Evolutionary conservation across 2,797 vertebrate species (phyloP), one percentile per base, ranked within the genome.

Genomic region (Onychomys arenicola): DNA sequence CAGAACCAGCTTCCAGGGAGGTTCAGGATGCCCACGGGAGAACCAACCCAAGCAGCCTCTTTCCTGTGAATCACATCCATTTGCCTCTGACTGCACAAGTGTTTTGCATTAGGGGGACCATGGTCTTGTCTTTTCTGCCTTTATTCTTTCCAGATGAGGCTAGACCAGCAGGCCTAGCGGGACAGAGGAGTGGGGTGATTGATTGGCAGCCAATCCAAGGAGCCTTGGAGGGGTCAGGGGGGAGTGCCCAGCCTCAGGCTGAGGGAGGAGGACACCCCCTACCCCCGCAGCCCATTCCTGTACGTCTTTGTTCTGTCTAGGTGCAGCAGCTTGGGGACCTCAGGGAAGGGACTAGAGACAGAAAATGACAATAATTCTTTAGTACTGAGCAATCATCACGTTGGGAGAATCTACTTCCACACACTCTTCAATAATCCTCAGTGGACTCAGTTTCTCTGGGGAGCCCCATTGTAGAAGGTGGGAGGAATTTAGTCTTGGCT

Each of bases 71-170:
- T 93, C 94, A 61, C 14, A 2, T 57, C 73, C 61, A 27, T 37
- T 82, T 75, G 78, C 93, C 88, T 82, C 89, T 11, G 32, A 55
- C 61, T 17, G 7, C 93, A 94, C 92, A 71, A 85, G 37, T 90
- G 96, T 96, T 95, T 96, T 93, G 90, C 97, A 91, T 96, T 96
- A 97, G 90, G 59, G 82, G 27, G 29, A 69, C 89, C 78, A 1
- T 1, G 25, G 75, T 16, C 40, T 76, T 86, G 21, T 61, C 87
- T 91, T 27, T 55, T 84, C 87, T 43, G 94, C 63, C 65, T 97
- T 89, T 87, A 93, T 95, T 97, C 93, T 82, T 97, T 94, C 97
- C 95, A 93, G 90, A 96, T 94, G 95, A 88, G 80, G 27, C 21
- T 17, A 40, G 55, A 69, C 63, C 17, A 3, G 46, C 77, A 67